Evolutionary conservation across 2,888 invertebrate species (phyloP).

Genomic region (Sarcophaga rosellei): DNA sequence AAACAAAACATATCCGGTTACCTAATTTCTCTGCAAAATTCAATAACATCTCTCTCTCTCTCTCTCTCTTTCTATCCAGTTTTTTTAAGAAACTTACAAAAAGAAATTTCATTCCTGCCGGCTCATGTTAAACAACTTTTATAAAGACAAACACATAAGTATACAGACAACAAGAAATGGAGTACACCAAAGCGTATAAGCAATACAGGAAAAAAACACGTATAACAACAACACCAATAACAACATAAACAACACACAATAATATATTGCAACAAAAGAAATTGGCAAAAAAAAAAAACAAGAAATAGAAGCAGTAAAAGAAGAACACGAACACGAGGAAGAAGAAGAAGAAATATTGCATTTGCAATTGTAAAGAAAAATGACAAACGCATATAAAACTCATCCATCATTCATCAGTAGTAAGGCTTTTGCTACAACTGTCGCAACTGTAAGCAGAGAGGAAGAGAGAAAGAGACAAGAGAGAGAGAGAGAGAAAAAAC

Average conservation of each 20-base stretch:
- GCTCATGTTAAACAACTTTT: conserved; percentile 18
- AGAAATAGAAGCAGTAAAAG: not conserved
- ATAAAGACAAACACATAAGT: not conserved
- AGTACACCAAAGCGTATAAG: conserved; percentile 3
- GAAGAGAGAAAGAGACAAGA: not conserved
- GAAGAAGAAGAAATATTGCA: conserved; percentile 3
- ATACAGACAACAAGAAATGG: not conserved
- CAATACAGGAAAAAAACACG: conserved; percentile 19
- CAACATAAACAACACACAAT: not conserved
- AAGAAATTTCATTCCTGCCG: not conserved
- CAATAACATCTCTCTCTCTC: no score
- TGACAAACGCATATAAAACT: conserved; percentile 65
- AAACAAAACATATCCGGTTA: no score
- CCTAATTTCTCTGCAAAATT: no score
- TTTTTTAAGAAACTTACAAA: no score
- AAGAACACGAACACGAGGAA: not conserved
- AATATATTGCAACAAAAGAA: not conserved
- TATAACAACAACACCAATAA: conserved; percentile 3
- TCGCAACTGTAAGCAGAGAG: not conserved
- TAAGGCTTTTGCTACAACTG: conserved; percentile 33
- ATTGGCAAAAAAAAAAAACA: not conserved
- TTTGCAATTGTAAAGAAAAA: conserved; percentile 61
- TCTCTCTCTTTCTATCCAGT: no score
- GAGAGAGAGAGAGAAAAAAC: not conserved
- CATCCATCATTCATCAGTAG: conserved; percentile 67